Evolutionary conservation across 1,140 invertebrate species (phyloP).

Genomic region (Pristionchus pacificus): DNA sequence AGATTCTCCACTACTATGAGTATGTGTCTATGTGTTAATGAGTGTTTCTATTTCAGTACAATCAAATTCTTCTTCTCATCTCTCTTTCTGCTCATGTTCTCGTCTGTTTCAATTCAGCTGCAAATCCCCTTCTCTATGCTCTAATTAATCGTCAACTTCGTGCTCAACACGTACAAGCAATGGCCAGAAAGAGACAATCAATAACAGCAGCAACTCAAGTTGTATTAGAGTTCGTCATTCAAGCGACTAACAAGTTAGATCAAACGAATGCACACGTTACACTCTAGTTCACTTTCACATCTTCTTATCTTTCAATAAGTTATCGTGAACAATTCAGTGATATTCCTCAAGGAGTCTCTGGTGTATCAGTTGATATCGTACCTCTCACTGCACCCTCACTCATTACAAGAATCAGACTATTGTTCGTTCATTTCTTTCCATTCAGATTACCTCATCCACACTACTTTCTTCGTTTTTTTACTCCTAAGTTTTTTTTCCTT

Average conservation of each 20-base stretch:
- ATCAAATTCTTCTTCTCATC: conserved; percentile 3
- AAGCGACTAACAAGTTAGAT: neutral
- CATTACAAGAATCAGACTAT: neutral
- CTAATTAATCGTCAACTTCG: conserved; percentile 54
- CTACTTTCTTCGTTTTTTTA: neutral
- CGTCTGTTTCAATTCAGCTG: conserved; percentile 56
- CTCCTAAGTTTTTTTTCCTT: too few species aligned
- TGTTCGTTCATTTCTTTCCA: neutral
- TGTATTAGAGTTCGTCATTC: conserved; percentile 27
- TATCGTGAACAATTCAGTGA: neutral
- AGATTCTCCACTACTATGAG: too few species aligned
- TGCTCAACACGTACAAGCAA: conserved; percentile 45
- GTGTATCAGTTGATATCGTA: neutral
- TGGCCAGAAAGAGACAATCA: conserved; percentile 35
- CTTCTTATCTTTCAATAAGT: neutral
- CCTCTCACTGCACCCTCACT: neutral
- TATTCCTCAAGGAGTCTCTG: too few species aligned
- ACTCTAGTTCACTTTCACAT: neutral
- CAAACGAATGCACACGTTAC: neutral
- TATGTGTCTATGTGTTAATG: too few species aligned
- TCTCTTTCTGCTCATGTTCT: conserved; percentile 46
- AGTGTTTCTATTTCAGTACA: neutral
- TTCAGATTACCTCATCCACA: neutral
- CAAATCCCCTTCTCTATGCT: conserved; percentile 55
- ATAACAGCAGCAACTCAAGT: conserved; percentile 26